A percentile compares a stretch with the other conserved stretches of the same genome.
Evolutionary conservation across 2,113 vertebrate species (phyloP).

Genomic region (Callorhinus ursinus): DNA sequence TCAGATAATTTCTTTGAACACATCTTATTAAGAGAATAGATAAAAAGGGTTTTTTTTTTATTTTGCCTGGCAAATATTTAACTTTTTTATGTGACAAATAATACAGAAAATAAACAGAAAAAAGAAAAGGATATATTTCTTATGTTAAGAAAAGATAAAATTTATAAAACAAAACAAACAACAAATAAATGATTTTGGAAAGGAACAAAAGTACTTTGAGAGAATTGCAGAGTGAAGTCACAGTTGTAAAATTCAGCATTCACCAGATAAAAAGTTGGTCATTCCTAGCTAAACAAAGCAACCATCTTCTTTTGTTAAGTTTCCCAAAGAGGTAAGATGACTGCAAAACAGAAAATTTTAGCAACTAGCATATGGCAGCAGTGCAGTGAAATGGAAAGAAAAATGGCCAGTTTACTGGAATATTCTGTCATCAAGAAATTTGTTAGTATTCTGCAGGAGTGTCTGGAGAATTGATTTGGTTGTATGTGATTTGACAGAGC

Average conservation of each 20-base stretch:
- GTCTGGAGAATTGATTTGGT: constrained; percentile 25
- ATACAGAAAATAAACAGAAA: constrained; percentile 30
- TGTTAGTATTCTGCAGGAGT: constrained; percentile 46
- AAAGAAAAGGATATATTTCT: neutral
- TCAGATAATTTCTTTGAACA: constrained; percentile 27
- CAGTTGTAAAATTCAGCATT: constrained; percentile 2
- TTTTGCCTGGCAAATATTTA: constrained; percentile 32
- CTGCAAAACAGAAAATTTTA: neutral
- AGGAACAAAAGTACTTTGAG: neutral
- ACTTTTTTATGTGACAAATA: constrained; percentile 1
- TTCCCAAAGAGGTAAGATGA: neutral
- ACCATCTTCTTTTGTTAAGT: constrained; percentile 13
- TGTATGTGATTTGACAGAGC: constrained; percentile 71
- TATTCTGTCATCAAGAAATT: constrained; percentile 31
- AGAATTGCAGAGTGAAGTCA: neutral
- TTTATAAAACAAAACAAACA: constrained; percentile 56
- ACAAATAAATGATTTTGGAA: constrained; percentile 20
- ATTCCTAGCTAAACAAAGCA: neutral
- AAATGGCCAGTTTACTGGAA: constrained; percentile 52
- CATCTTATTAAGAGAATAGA: constrained; percentile 49
- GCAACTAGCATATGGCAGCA: neutral
- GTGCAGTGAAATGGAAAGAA: constrained; percentile 25
- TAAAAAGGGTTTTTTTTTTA: neutral
- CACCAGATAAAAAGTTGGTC: neutral
- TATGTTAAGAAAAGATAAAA: neutral